phyloP scores from a whole-genome alignment of 1,140 invertebrate species.

The Nasonia longicornis region DNA sequence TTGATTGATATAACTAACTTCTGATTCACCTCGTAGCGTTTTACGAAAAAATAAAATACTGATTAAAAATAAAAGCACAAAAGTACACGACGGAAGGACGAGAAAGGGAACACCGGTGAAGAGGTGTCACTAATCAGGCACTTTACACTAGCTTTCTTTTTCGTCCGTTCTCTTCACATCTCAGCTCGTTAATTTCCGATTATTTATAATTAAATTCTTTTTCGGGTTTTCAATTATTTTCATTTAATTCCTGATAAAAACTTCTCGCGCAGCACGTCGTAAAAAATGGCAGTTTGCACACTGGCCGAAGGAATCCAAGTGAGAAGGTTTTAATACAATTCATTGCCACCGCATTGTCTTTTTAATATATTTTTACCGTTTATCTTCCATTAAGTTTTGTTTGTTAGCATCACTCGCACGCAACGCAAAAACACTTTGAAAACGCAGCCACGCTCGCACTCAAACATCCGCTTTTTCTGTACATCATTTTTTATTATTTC shows the following conservation, averaged over 20 bases:
- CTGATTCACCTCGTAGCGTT: neutral
- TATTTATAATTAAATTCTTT: slow-evolving; percentile 7
- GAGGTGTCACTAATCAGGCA: slow-evolving; percentile 67
- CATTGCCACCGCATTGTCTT: slow-evolving; percentile 28
- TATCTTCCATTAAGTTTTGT: slow-evolving; percentile 22
- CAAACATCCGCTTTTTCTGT: slow-evolving; percentile 37
- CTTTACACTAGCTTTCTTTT: slow-evolving; percentile 64
- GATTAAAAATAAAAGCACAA: slow-evolving; percentile 34
- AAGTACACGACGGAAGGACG: slow-evolving; percentile 47
- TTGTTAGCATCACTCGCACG: slow-evolving; percentile 33
- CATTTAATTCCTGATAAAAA: slow-evolving; percentile 29
- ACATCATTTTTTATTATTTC: slow-evolving; percentile 1
- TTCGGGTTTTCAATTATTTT: slow-evolving; percentile 11
- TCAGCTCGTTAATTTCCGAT: slow-evolving; percentile 34
- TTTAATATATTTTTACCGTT: slow-evolving; percentile 24
- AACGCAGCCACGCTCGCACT: slow-evolving; percentile 43
- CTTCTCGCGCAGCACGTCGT: neutral
- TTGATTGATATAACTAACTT: neutral
- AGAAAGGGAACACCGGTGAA: slow-evolving; percentile 55
- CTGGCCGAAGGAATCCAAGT: slow-evolving; percentile 27
- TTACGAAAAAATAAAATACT: slow-evolving; percentile 23
- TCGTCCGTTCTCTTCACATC: slow-evolving; percentile 42
- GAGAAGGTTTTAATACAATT: slow-evolving; percentile 18
- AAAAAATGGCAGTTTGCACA: slow-evolving; percentile 36
- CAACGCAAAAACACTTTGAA: slow-evolving; percentile 36